Evolutionary conservation across 2,113 vertebrate genomes (phyloP), one percentile per base, ranked within the genome.

Genomic region (Euleptes europaea): DNA sequence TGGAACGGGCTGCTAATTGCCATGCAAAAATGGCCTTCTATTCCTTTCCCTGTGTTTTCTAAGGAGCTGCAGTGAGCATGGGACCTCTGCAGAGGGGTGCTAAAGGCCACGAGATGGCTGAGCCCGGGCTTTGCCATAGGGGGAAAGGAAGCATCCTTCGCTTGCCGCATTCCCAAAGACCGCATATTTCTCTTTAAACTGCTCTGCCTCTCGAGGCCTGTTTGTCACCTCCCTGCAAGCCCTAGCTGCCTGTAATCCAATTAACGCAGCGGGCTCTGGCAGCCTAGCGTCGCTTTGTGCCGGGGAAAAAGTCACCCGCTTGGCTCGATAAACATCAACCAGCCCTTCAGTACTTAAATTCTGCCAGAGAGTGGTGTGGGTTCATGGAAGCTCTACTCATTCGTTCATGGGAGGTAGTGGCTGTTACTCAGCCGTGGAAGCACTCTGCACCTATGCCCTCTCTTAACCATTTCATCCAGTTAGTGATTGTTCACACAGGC

Each of bases 51-150:
- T 6, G 10, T 10, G 31, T 35, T 21, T 57, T 35, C 19, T 13
- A 78, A 78, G 21, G 47, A 4, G 28, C 28, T 33, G 70, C 15
- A 9, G 51, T 82, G 69, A 44, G 57, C 8, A n/a, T 26, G 35
- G 31, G 63, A 65, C 15, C 40, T 65, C 81, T 83, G 81, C 54
- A 83, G 81, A 63, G 81, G 81, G 81, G 70, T 26, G 70, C n/a
- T 44, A 63, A 73, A 83, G 81, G 54, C 70, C 70, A 44, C 6
- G 38, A 6, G 12, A 44, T 73, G 7, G 67, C 66, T 13, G 17
- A 49, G 26, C 42, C 51, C 35, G 38, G 19, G 9, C 31, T 21
- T 54, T 47, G 47, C 19, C n/a, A 76, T n/a, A 76, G n/a, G 13
- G 38, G 19, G 19, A 57, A 57, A 35, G 70, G 35, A 28, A 23